These are phyloP conservation scores for Tachysurus vachellii DNA, from an alignment of 2,113 vertebrate genomes.

Conservation along the genomic window DNA sequence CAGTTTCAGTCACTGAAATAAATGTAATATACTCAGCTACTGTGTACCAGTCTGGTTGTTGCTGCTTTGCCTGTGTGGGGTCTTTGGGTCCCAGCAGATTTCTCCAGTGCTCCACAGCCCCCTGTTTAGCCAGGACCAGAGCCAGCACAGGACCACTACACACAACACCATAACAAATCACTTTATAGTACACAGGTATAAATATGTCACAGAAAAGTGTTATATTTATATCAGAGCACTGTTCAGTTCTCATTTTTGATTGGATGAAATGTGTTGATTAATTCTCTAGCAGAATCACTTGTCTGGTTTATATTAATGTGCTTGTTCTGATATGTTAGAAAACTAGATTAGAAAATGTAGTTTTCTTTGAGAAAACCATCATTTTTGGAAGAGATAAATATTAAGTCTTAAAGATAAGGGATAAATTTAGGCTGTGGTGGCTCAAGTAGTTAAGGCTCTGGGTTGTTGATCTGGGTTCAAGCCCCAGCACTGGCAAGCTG, in stretches of 20 bases:
- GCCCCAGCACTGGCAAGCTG: too few relatives aligned
- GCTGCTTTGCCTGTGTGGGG: constrained; percentile 64
- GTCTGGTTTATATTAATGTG: not conserved
- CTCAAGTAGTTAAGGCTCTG: too few relatives aligned
- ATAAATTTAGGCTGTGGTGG: not conserved
- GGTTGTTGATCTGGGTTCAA: too few relatives aligned
- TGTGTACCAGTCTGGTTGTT: constrained; percentile 69
- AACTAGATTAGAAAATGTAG: not conserved
- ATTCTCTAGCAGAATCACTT: not conserved
- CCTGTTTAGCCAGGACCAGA: constrained; percentile 65
- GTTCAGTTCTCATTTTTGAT: not conserved
- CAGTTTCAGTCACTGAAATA: not conserved
- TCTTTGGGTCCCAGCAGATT: constrained; percentile 70
- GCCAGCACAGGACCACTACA: constrained; percentile 73
- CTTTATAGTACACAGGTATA: not conserved
- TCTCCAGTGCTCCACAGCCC: constrained; percentile 71
- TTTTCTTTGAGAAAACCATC: not conserved
- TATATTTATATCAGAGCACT: not conserved
- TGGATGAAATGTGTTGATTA: not conserved
- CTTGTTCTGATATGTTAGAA: not conserved
- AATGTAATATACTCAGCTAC: not conserved
- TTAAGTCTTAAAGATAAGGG: not conserved
- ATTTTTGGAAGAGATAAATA: not conserved
- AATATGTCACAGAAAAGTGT: not conserved
- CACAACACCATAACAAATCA: constrained; percentile 37